Evolutionary conservation across 2,113 vertebrate species (phyloP).

Genomic region (Cariama cristata): DNA sequence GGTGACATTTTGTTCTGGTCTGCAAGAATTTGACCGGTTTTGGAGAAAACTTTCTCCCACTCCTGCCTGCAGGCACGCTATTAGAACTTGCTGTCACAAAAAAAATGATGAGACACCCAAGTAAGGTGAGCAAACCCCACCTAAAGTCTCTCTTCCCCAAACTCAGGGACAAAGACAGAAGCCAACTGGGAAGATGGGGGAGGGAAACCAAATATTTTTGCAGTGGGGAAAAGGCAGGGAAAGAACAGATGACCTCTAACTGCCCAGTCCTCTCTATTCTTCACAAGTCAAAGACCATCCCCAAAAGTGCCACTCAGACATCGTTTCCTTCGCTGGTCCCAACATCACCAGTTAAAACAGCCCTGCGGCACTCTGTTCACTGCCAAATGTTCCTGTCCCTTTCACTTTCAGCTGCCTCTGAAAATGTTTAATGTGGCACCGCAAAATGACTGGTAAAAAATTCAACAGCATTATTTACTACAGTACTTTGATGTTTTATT

Average conservation of each 20-base stretch:
- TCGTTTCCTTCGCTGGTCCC: background rate
- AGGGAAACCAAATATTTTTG: background rate
- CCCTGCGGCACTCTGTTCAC: background rate
- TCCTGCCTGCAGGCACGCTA: background rate
- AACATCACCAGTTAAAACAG: background rate
- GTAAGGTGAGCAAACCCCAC: background rate
- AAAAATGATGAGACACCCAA: background rate
- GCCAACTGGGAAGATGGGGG: rapidly evolving
- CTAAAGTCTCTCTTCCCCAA: background rate
- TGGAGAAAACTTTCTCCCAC: background rate
- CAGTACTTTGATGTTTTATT: slow-evolving; percentile 53
- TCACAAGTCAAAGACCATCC: background rate
- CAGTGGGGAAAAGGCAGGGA: background rate
- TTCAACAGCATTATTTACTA: slow-evolving; percentile 47
- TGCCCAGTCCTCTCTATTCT: background rate
- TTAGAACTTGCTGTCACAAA: background rate
- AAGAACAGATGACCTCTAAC: background rate
- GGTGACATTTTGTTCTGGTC: background rate
- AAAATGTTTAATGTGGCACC: slow-evolving; percentile 6
- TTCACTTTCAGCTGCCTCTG: slow-evolving; percentile 32
- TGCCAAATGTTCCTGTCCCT: slow-evolving; percentile 23
- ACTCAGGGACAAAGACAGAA: background rate
- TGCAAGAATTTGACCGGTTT: background rate
- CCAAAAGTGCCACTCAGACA: background rate
- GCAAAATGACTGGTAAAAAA: slow-evolving; percentile 49